phyloP scores from a whole-genome alignment of 2,113 vertebrate species.

The Bubo blakistoni region DNA sequence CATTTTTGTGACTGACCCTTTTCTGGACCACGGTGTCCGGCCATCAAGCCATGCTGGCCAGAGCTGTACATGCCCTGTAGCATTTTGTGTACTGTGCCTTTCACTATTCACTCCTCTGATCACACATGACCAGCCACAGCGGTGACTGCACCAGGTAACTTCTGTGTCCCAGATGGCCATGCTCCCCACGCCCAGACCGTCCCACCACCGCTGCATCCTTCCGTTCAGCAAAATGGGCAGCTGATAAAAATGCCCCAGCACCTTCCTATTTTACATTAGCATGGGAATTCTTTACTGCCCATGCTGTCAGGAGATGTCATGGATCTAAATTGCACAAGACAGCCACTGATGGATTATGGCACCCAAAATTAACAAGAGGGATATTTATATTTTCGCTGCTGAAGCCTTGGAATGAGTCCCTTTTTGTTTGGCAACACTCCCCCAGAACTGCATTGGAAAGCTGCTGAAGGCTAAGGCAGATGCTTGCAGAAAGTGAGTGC shows the following conservation, averaged over 20 bases:
- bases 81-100: neutral
- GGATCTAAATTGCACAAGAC: neutral
- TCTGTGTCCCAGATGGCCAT: neutral
- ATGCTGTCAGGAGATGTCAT: neutral
- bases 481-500: neutral
- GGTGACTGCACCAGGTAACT: neutral
- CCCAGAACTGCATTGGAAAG: neutral
- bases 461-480: neutral
- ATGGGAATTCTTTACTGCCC: neutral
- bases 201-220: neutral
- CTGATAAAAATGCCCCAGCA: neutral
- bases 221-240: neutral
- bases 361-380: constrained; percentile 26
- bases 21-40: neutral
- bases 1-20: neutral
- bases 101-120: neutral
- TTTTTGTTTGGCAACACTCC: neutral
- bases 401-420: neutral
- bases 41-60: neutral
- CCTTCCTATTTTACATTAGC: neutral
- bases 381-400: constrained; percentile 12
- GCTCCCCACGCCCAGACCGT: fast-evolving
- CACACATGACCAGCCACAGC: fast-evolving
- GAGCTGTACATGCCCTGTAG: neutral
- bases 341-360: constrained; percentile 21